Conservation (phyloP, 1,140 invertebrate species). For the Lanistes nyassanus region DNA sequence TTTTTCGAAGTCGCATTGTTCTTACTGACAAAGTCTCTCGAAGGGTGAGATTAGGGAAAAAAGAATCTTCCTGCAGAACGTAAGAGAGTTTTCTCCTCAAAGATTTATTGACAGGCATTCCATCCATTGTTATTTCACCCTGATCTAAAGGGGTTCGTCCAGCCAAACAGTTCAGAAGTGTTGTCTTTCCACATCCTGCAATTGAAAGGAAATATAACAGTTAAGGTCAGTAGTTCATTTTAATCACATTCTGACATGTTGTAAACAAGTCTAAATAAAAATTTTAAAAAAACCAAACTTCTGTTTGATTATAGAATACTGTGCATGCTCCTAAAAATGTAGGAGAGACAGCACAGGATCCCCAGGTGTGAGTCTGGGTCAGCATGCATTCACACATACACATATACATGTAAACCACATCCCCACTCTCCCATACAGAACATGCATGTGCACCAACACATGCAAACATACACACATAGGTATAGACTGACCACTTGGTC, state of each 20-base stretch:
- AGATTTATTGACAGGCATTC: slow-evolving; percentile 79
- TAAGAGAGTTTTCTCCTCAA: slow-evolving; percentile 84
- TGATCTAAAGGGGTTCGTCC: slow-evolving; percentile 74
- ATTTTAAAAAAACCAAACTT: neutral
- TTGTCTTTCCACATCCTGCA: slow-evolving; percentile 82
- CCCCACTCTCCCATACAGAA: neutral
- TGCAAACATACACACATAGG: neutral
- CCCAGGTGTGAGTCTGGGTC: too few species aligned
- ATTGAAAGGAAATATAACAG: slow-evolving; percentile 22
- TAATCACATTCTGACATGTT: too few species aligned
- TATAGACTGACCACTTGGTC: slow-evolving; percentile 76
- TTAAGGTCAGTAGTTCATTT: neutral
- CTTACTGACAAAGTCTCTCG: slow-evolving; percentile 81
- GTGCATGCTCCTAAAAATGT: too few species aligned
- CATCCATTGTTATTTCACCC: slow-evolving; percentile 80
- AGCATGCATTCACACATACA: too few species aligned
- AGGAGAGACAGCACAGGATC: too few species aligned
- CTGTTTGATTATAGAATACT: too few species aligned
- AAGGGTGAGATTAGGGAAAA: slow-evolving; percentile 84
- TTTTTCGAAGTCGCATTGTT: too few species aligned
- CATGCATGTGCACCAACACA: neutral
- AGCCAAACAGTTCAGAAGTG: slow-evolving; percentile 78
- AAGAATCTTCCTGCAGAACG: slow-evolving; percentile 86
- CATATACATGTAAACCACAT: too few species aligned
- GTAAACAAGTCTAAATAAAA: too few species aligned